Percentiles rank a stretch among this genome's conserved stretches.
These are phyloP conservation scores for Caenorhabditis drosophilae DNA, from an alignment of 2,888 invertebrate species.

Conservation along the genomic window DNA sequence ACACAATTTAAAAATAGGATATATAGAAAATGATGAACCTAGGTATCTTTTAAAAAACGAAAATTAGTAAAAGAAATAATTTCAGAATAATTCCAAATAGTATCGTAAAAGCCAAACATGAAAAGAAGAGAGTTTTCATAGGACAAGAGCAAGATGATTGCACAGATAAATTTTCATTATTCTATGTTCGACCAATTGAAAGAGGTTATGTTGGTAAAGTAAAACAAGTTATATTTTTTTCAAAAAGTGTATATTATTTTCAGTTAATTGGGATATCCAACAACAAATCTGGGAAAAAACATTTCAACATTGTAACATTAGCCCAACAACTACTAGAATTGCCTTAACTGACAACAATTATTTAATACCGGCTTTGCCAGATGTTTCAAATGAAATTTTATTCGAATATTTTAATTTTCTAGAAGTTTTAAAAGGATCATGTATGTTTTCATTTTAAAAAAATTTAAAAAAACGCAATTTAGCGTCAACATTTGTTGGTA, in stretches of 20 bases:
- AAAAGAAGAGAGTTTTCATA: constrained; percentile 88
- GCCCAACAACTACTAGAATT: constrained; percentile 77
- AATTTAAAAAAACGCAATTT: constrained; percentile 16
- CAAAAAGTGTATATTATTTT: constrained; percentile 10
- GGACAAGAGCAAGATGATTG: constrained; percentile 95
- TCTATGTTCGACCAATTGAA: constrained; percentile 90
- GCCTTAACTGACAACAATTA: constrained; percentile 92
- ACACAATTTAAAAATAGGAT: constrained; percentile 55
- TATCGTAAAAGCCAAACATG: constrained; percentile 96
- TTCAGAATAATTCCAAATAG: constrained; percentile 82
- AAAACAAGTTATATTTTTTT: not conserved
- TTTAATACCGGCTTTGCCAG: constrained; percentile 89
- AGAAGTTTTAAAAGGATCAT: constrained; percentile 73
- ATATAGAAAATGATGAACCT: constrained; percentile 14
- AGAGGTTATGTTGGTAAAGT: constrained; percentile 73
- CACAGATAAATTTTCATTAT: constrained; percentile 90
- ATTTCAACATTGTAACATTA: constrained; percentile 75
- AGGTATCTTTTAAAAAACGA: constrained; percentile 10
- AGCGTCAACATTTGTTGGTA: constrained; percentile 82
- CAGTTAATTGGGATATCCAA: constrained; percentile 91
- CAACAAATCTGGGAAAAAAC: constrained; percentile 92
- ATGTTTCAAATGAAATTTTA: constrained; percentile 91
- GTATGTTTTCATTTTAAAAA: constrained; percentile 28
- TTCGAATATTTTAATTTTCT: constrained; percentile 96
- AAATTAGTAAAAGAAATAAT: constrained; percentile 3